Conservation (phyloP, 1,140 invertebrate species). For the Drosophila lacertosa region DNA sequence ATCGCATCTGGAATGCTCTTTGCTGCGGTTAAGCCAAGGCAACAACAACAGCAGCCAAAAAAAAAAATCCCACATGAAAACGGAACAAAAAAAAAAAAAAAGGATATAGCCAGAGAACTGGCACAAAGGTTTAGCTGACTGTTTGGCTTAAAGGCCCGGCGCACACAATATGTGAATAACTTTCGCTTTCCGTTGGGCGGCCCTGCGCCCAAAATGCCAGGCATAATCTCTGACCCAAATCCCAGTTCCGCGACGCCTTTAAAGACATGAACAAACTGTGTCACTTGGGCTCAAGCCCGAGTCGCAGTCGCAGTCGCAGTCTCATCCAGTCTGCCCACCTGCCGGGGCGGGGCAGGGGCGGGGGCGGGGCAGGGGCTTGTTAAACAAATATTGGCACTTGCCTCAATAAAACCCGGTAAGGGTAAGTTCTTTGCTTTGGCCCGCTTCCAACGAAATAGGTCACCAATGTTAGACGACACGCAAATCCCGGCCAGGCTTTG, state of each 20-base stretch:
- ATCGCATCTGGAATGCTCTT: slow-evolving; percentile 67
- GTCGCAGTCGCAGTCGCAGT: no score
- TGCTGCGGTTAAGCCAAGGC: slow-evolving; percentile 65
- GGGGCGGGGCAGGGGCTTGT: neutral
- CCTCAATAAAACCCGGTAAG: slow-evolving; percentile 75
- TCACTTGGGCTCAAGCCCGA: slow-evolving; percentile 55
- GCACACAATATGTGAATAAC: slow-evolving; percentile 72
- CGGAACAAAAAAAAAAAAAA: slow-evolving; percentile 7
- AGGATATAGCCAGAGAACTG: neutral
- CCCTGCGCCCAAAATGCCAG: slow-evolving; percentile 49
- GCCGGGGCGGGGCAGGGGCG: neutral
- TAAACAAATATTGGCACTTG: slow-evolving; percentile 80
- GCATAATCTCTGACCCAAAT: slow-evolving; percentile 77
- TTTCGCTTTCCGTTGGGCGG: slow-evolving; percentile 63
- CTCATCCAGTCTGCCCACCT: slow-evolving; percentile 19
- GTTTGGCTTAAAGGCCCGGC: slow-evolving; percentile 58
- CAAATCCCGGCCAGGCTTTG: slow-evolving; percentile 11
- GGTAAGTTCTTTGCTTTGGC: slow-evolving; percentile 41
- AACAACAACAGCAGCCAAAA: neutral
- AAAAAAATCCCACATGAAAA: neutral
- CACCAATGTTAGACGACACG: slow-evolving; percentile 33
- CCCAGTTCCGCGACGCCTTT: slow-evolving; percentile 57
- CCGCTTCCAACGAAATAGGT: slow-evolving; percentile 61
- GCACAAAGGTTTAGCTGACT: slow-evolving; percentile 6
- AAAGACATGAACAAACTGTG: slow-evolving; percentile 78